A percentile compares a stretch with the other conserved stretches of the same genome.
Evolutionary conservation across 2,113 vertebrate species (phyloP).

Genomic region (Falco punctatus): DNA sequence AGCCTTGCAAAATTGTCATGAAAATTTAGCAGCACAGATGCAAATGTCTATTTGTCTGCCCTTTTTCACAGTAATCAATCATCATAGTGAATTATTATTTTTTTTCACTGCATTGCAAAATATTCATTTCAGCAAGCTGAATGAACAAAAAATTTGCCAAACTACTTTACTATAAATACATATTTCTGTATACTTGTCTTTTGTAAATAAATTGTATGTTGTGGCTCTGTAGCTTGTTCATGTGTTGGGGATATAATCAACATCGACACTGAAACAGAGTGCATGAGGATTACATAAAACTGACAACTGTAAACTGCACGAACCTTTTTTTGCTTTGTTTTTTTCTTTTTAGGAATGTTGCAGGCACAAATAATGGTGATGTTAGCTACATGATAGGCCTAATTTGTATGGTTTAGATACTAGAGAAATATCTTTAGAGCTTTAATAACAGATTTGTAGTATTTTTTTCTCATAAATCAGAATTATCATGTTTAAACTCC

Average conservation of each 20-base stretch:
- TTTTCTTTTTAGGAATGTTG: background rate
- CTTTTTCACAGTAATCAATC: background rate
- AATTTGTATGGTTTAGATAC: background rate
- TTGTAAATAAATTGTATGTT: background rate
- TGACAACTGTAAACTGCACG: accelerated
- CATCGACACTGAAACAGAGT: background rate
- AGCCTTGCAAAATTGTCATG: background rate
- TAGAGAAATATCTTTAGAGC: background rate
- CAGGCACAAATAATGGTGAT: background rate
- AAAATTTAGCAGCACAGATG: background rate
- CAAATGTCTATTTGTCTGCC: background rate
- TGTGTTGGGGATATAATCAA: background rate
- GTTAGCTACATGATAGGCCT: background rate
- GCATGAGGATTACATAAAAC: background rate
- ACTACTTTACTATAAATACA: background rate
- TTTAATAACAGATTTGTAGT: background rate
- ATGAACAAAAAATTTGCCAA: background rate
- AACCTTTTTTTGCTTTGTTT: background rate
- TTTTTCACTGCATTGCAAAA: background rate
- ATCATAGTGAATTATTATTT: background rate
- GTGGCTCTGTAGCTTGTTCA: background rate
- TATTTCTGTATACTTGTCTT: background rate
- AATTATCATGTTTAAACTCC: background rate
- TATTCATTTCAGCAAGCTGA: background rate
- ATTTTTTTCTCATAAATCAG: background rate